Evolutionary conservation across 2,888 invertebrate genomes (phyloP).

Genomic region (Camponotus fellah): DNA sequence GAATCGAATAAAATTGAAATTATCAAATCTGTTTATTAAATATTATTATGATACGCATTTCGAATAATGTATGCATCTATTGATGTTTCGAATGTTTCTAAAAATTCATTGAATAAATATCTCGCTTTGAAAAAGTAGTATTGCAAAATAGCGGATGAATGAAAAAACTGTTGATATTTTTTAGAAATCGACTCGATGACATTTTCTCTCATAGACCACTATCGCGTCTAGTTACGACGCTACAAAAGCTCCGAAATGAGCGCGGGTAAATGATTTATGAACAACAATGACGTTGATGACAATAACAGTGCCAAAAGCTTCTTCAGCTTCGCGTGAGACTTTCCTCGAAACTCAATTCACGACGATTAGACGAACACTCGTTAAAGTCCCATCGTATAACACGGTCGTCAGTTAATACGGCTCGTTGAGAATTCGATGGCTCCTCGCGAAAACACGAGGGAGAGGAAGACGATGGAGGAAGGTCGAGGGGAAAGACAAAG

Average conservation of each 20-base stretch:
- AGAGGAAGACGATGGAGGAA: background rate
- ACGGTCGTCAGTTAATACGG: slow-evolving; percentile 48
- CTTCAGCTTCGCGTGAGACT: slow-evolving; percentile 58
- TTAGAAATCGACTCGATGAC: background rate
- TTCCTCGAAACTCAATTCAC: slow-evolving; percentile 67
- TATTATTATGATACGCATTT: background rate
- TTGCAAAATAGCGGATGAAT: background rate
- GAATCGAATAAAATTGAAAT: background rate
- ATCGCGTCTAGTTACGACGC: background rate
- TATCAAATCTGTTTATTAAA: background rate
- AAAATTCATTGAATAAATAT: background rate
- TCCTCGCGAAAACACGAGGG: slow-evolving; percentile 43
- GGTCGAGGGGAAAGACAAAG: slow-evolving; percentile 54
- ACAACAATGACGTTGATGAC: slow-evolving; percentile 66
- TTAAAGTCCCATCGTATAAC: slow-evolving; percentile 67
- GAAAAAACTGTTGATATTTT: background rate
- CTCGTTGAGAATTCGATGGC: slow-evolving; percentile 53
- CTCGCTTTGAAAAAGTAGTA: background rate
- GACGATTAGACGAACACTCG: slow-evolving; percentile 68
- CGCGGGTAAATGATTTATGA: slow-evolving; percentile 66
- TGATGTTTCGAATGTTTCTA: background rate
- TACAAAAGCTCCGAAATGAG: slow-evolving; percentile 14
- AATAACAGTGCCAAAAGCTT: slow-evolving; percentile 66
- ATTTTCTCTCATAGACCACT: background rate
- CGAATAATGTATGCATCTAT: background rate